Conservation (phyloP, 2,797 vertebrate species). For the Eulemur mongoz region DNA sequence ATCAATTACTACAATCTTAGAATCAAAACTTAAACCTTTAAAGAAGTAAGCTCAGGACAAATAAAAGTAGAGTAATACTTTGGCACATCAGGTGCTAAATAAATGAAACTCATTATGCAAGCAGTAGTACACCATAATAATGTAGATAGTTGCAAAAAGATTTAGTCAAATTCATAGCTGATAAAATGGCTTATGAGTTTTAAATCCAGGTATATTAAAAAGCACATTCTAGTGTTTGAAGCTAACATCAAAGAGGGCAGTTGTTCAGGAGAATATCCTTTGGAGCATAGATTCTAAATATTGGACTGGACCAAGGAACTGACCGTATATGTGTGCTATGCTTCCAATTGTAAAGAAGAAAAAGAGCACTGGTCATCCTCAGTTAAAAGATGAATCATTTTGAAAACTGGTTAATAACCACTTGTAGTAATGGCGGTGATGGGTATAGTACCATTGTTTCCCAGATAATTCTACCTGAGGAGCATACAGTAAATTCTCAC, state of each 20-base stretch:
- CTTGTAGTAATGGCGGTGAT: not conserved
- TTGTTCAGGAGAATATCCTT: not conserved
- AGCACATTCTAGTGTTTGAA: not conserved
- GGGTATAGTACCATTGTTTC: not conserved
- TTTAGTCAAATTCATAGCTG: conserved; percentile 6
- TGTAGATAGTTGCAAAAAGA: not conserved
- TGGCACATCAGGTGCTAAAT: not conserved
- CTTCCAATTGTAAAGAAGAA: not conserved
- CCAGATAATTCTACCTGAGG: not conserved
- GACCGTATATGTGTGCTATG: not conserved
- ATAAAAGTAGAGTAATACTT: not conserved
- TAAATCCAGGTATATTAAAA: not conserved
- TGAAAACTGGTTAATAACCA: not conserved
- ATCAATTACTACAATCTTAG: not conserved
- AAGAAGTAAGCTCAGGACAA: not conserved
- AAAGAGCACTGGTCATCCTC: not conserved
- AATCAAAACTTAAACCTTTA: not conserved
- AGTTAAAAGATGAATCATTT: not conserved
- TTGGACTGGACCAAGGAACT: not conserved
- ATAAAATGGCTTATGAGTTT: not conserved
- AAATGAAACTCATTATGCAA: not conserved
- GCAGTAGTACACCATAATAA: not conserved
- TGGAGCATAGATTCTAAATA: not conserved
- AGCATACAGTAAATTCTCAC: not conserved
- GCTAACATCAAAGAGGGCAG: not conserved